A percentile compares a stretch with the other conserved stretches of the same genome.
phyloP scores from a whole-genome alignment of 2,113 vertebrate genomes.

The Salvelinus namaycush region DNA sequence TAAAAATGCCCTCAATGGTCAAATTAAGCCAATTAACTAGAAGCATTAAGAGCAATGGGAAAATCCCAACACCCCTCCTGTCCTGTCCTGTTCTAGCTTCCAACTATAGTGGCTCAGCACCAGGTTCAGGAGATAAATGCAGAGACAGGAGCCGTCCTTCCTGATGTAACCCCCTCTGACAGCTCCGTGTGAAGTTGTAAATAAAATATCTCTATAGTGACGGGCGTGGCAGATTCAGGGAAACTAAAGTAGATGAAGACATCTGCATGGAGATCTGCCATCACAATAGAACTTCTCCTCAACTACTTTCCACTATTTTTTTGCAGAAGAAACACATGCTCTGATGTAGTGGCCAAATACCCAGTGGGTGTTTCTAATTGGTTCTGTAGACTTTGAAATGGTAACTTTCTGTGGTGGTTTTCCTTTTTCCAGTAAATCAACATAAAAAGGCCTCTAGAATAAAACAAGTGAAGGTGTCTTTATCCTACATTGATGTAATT shows the following conservation, averaged over 20 bases:
- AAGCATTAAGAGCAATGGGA: conserved; percentile 8
- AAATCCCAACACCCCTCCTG: background rate
- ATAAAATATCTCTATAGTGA: background rate
- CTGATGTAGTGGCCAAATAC: background rate
- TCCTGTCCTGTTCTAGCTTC: background rate
- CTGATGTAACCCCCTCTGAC: too few relatives aligned
- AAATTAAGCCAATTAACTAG: conserved; percentile 14
- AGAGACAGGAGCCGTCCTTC: too few relatives aligned
- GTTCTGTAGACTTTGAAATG: background rate
- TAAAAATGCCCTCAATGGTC: background rate
- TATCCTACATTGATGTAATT: background rate
- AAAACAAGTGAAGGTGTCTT: background rate
- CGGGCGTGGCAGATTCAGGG: background rate
- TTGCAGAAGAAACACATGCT: background rate
- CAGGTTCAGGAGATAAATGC: background rate
- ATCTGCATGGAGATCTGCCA: background rate
- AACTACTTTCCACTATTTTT: background rate
- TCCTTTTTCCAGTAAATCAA: background rate
- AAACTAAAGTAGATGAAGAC: background rate
- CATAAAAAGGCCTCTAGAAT: background rate
- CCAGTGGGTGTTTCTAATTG: background rate
- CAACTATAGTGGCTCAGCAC: background rate
- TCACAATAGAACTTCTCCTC: background rate
- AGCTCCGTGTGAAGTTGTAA: background rate
- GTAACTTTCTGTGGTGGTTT: background rate